phyloP scores from a whole-genome alignment of 92 coral and sea anemone genomes.

The Scolanthus callimorphus region DNA sequence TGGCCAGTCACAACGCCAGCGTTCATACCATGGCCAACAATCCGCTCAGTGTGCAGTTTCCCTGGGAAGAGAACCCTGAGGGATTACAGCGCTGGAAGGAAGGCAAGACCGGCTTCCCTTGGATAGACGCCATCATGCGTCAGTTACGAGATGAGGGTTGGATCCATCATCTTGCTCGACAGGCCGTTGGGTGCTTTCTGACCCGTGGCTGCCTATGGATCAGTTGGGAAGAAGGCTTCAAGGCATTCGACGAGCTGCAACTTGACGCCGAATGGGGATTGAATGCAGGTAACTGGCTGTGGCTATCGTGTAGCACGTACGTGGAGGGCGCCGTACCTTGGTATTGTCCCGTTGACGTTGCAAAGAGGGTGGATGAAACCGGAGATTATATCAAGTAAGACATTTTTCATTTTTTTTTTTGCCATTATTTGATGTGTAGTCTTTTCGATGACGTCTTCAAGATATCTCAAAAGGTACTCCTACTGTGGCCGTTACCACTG shows the following conservation, averaged over 20 bases:
- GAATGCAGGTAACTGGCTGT: constrained; percentile 71
- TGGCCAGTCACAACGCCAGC: constrained; percentile 51
- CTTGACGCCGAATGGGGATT: constrained; percentile 69
- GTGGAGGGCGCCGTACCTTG: constrained; percentile 56
- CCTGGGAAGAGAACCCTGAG: constrained; percentile 71
- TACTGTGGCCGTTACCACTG: too few relatives aligned
- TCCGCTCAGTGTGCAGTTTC: constrained; percentile 60
- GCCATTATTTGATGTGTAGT: too few relatives aligned
- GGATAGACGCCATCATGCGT: constrained; percentile 87
- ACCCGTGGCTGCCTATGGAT: constrained; percentile 90
- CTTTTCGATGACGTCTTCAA: too few relatives aligned
- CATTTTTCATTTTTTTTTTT: too few relatives aligned
- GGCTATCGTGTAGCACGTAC: constrained; percentile 74
- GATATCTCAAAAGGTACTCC: too few relatives aligned
- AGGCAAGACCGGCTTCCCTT: constrained; percentile 86
- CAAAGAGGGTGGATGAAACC: constrained; percentile 52
- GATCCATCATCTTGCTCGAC: constrained; percentile 77
- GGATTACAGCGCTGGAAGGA: constrained; percentile 60
- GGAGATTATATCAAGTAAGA: constrained; percentile 58
- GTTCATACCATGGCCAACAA: constrained; percentile 61
- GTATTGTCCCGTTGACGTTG: constrained; percentile 72
- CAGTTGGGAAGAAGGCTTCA: constrained; percentile 90
- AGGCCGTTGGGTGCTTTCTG: constrained; percentile 78
- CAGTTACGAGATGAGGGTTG: constrained; percentile 79
- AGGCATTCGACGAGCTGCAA: constrained; percentile 74